Evolutionary conservation across 1,140 invertebrate genomes (phyloP).

Genomic region (Drosophila erecta): DNA sequence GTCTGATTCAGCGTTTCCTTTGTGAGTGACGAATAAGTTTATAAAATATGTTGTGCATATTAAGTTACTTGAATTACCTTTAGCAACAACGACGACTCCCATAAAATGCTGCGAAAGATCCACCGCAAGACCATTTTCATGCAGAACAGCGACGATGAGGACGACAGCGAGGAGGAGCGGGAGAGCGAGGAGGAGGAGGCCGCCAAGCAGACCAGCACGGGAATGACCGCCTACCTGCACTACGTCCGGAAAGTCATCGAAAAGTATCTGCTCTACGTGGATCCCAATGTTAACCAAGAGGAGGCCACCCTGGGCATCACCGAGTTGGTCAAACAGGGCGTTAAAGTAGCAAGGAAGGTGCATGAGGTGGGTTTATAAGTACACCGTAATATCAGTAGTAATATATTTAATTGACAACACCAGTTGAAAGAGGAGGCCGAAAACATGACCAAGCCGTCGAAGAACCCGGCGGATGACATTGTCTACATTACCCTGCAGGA

Average conservation of each 20-base stretch:
- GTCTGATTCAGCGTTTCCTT: conserved; percentile 87
- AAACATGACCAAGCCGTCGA: conserved; percentile 85
- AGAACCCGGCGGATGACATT: conserved; percentile 85
- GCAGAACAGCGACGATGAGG: conserved; percentile 62
- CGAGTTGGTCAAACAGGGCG: conserved; percentile 85
- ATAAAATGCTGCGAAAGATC: conserved; percentile 75
- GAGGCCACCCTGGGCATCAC: conserved; percentile 85
- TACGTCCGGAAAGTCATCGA: conserved; percentile 85
- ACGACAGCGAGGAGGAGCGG: conserved; percentile 64
- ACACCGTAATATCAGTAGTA: not conserved
- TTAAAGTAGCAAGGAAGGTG: conserved; percentile 85
- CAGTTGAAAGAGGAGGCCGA: conserved; percentile 85
- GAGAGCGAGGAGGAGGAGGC: conserved; percentile 73
- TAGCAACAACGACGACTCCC: conserved; percentile 82
- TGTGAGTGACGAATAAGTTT: conserved; percentile 84
- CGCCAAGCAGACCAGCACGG: conserved; percentile 51
- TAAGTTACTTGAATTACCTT: too few species aligned
- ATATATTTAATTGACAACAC: conserved; percentile 19
- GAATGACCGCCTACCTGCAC: conserved; percentile 71
- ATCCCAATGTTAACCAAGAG: conserved; percentile 72
- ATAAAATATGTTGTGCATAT: too few species aligned
- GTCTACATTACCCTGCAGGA: conserved; percentile 87
- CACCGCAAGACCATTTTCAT: conserved; percentile 65
- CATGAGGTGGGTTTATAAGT: conserved; percentile 84
- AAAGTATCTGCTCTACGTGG: conserved; percentile 84